Base-by-base conservation (phyloP, 2,797 vertebrate species). In the Myioborus miniatus region DNA sequence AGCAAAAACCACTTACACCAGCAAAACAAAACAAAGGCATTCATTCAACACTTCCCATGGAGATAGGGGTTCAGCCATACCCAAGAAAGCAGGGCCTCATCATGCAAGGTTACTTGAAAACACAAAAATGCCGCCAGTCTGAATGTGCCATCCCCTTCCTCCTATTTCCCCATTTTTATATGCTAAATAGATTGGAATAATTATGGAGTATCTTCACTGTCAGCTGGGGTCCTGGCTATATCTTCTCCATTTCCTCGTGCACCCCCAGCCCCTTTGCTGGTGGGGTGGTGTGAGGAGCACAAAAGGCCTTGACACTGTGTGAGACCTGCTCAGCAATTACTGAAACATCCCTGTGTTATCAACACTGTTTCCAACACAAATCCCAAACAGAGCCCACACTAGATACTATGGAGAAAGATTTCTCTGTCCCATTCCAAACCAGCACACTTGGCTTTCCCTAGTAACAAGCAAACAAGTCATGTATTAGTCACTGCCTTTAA, bases 21-120 rank as follows among this genome's bases (percentile, higher is more conserved):
- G 10, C 8, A n/a, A 76, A 64, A 22, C 3, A 41, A 52, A 32
- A 24, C 30, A 24, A 36, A 27, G 8, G 3, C 11, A 29, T n/a
- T 70, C 0, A 24, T 53, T 22, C 19, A 20, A 9, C 23, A 32
- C 8, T 58, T 80, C 3, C 21, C 15, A 18, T 0, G 1, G 21
- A 15, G 24, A 12, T 12, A 37, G 32, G 14, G 18, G 3, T 29
- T 49, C 49, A 69, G 43, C 8, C 23, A 24, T 12, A 5, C 20
- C 36, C 56, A 37, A 36, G 20, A 39, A 56, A 37, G 15, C 18
- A 23, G 18, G 30, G 46, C 12, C 30, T 18, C 4, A 6, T 80
- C n/a, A 46, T 0, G 0, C 3, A 34, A 8, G 4, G 18, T 44
- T 34, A 17, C 21, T 39, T 10, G 24, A 47, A 55, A 74, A 68